Evolutionary conservation across 2,888 invertebrate species (phyloP), one percentile per base, ranked within the genome.

Genomic region (Parthenolecanium corni): DNA sequence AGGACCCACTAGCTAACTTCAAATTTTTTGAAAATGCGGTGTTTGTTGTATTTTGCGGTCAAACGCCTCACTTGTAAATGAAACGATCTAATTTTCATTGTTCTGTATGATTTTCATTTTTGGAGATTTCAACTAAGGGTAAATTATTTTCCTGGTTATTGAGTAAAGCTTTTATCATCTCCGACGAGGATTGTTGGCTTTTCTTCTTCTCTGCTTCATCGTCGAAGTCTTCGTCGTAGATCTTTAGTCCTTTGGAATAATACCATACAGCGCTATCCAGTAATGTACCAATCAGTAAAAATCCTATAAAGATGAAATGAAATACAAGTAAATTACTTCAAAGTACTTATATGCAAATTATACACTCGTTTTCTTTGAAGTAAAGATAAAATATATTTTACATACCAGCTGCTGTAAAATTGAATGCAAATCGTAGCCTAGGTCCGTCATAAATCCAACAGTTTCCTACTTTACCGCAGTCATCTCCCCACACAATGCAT

Each of bases 371-470:
- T 38, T 38, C 12, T 38, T 38, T 38, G 23, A 24, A n/a, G 25
- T 3, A 52, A n/a, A 23, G 5, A 23, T 23, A 25, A 12, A 52
- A 23, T 11, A n/a, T 31, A 42, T 67, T 68, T 68, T 51, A 71
- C n/a, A n/a, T n/a, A n/a, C 71, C 67, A 23, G 70, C 69, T 21
- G 72, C 69, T 9, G 70, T 68, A 3, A 71, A 67, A 66, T 73
- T 73, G 20, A 73, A 65, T 16, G 68, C 69, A 47, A 68, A 68
- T 14, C 73, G 69, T 61, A 76, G 68, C n/a, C 70, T 69, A 40
- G 69, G 66, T 12, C 71, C 71, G 65, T 75, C 72, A 66, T 76
- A 76, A 1, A 76, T 65, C 75, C 75, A 75, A 65, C 76, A 76
- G 56, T 75, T 74, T 3, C 75, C 75, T 4, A 66, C 67, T 24